phyloP scores from a whole-genome alignment of 2,888 invertebrate genomes.

The Entomobrya multifasciata region DNA sequence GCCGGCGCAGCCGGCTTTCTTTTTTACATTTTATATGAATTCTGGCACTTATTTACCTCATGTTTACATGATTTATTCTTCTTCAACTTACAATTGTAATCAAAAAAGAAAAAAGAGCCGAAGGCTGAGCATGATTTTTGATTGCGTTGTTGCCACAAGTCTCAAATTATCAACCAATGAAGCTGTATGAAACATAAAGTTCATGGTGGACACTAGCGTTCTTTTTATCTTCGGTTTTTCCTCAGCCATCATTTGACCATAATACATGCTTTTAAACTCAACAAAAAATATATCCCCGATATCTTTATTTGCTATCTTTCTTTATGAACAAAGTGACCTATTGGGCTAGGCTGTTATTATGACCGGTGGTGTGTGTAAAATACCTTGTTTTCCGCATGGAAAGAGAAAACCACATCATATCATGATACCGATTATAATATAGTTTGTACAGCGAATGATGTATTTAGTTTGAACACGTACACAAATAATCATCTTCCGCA shows the following conservation, averaged over 20 bases:
- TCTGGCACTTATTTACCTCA: too few relatives aligned
- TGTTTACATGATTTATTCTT: too few relatives aligned
- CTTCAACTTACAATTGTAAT: slow-evolving; percentile 2
- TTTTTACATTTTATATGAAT: too few relatives aligned
- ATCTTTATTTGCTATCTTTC: slow-evolving; percentile 42
- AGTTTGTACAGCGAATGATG: not conserved
- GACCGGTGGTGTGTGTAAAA: slow-evolving; percentile 42
- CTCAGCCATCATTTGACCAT: slow-evolving; percentile 1
- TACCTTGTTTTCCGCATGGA: slow-evolving; percentile 25
- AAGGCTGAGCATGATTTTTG: slow-evolving; percentile 69
- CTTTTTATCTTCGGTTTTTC: slow-evolving; percentile 22
- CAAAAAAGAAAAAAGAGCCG: slow-evolving; percentile 54
- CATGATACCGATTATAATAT: too few relatives aligned
- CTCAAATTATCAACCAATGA: slow-evolving; percentile 44
- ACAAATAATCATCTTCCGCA: not conserved
- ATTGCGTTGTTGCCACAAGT: slow-evolving; percentile 64
- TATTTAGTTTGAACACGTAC: not conserved
- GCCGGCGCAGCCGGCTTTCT: not conserved
- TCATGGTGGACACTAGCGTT: not conserved
- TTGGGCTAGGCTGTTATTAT: slow-evolving; percentile 50
- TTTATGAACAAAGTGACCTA: slow-evolving; percentile 43
- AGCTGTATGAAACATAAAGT: not conserved
- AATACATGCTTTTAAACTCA: too few relatives aligned
- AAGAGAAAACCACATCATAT: slow-evolving; percentile 3
- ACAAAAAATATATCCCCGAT: slow-evolving; percentile 11